phyloP scores from a whole-genome alignment of 1,140 invertebrate genomes.

The Drosophila aff. region DNA sequence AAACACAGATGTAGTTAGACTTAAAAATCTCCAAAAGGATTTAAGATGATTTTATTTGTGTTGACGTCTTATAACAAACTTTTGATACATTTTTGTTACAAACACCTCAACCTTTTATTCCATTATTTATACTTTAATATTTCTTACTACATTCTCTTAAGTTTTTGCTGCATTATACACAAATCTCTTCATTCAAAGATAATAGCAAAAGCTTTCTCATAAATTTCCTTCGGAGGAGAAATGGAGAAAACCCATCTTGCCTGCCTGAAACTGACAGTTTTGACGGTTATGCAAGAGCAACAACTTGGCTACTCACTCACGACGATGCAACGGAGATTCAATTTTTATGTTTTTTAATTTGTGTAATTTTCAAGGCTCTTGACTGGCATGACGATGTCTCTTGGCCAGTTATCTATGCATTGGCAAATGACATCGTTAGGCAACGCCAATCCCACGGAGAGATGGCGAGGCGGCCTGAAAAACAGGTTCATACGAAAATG shows the following conservation, averaged over 20 bases:
- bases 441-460: constrained; percentile 29
- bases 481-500: constrained; percentile 34
- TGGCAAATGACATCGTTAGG: constrained; percentile 54
- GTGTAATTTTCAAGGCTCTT: constrained; percentile 42
- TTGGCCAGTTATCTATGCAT: constrained; percentile 37
- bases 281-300: constrained; percentile 33
- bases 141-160: not conserved
- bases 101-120: not conserved
- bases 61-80: not conserved
- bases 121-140: not conserved
- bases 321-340: constrained; percentile 23
- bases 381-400: constrained; percentile 20
- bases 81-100: no score
- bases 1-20: not conserved
- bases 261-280: constrained; percentile 26
- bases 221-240: constrained; percentile 9
- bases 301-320: constrained; percentile 11
- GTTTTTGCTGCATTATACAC: constrained; percentile 15
- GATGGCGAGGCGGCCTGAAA: constrained; percentile 5
- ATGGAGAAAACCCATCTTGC: constrained; percentile 19
- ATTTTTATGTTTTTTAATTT: constrained; percentile 26
- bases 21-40: not conserved
- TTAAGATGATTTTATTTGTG: not conserved
- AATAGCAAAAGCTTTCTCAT: constrained; percentile 34
- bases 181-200: constrained; percentile 18